Base-by-base conservation (phyloP, 2,888 invertebrate genomes). In the Muschampia plurimacula region DNA sequence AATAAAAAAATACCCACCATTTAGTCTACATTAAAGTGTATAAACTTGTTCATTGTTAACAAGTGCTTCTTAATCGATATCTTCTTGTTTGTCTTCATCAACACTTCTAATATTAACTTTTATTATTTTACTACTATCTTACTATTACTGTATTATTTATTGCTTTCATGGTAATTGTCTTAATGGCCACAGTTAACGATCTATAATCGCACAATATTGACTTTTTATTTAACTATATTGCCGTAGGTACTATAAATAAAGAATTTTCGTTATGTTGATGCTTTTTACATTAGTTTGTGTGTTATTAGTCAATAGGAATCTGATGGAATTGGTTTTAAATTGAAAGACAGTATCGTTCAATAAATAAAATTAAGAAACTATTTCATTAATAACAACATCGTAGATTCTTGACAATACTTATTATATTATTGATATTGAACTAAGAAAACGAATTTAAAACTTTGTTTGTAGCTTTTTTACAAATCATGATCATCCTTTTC, bases 241-340 rank as follows among this genome's bases (percentile, higher is more conserved):
- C 22, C 39, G 32, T 32, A 32, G 32, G 13, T 4, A 52, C 32
- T 10, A 66, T n/a, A 49, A 49, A 49, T 10, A 52, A 36, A 52
- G 36, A 36, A n/a, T 66, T n/a, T n/a, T 52, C 36, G n/a, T 65
- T 65, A 65, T 46, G 28, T 65, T 49, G 13, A 65, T 65, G 65
- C n/a, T n/a, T 65, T 49, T 32, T 32, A 28, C 36, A 44, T 44
- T 46, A 67, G 55, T 15, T n/a, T 6, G 5, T 52, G n/a, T 12
- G 15, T 15, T 36, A 36, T 2, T 2, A 46, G 49, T 49, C n/a
- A n/a, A 49, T 3, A n/a, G 2, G 6, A 1, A 49, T 49, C 6
- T 0, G n/a, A 49, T 49, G n/a, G 13, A n/a, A 49, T 49, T n/a
- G 49, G 13, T n/a, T 5, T 49, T 49, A n/a, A 49, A 49, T 49